Evolutionary conservation across 2,888 invertebrate species (phyloP).

Genomic region (Lampropteryx suffumata): DNA sequence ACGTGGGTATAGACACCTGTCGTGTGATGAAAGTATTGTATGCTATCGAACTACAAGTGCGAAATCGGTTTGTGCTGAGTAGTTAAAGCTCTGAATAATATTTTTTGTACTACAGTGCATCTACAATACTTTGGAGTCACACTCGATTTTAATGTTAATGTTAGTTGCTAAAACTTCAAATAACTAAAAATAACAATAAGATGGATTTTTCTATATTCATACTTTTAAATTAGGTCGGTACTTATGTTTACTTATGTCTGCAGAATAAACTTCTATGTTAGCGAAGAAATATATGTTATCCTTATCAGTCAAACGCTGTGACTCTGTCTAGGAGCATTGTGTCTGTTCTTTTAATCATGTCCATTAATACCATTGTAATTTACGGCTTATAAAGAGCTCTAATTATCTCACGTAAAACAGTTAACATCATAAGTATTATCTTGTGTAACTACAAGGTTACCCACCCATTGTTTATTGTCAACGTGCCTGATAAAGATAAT

Average conservation of each 20-base stretch:
- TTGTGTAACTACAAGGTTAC: constrained; percentile 61
- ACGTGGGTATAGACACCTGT: constrained; percentile 50
- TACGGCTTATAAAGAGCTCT: constrained; percentile 31
- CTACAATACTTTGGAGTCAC: constrained; percentile 34
- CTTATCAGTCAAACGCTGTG: neutral
- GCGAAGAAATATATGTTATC: no score
- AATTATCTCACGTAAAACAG: constrained; percentile 45
- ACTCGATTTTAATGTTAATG: neutral
- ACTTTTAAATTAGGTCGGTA: no score
- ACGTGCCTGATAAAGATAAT: constrained; percentile 57
- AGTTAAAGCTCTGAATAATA: constrained; percentile 7
- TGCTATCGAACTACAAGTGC: constrained; percentile 14
- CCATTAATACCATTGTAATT: neutral
- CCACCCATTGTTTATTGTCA: constrained; percentile 70
- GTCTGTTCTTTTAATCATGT: neutral
- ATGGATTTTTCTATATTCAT: constrained; percentile 31
- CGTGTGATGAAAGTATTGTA: constrained; percentile 43
- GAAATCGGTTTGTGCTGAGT: neutral
- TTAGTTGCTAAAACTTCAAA: neutral
- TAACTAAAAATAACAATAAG: constrained; percentile 25
- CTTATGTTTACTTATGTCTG: no score
- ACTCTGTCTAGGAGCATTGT: neutral
- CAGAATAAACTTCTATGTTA: no score
- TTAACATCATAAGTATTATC: constrained; percentile 46
- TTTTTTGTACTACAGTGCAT: constrained; percentile 18